phyloP scores from a whole-genome alignment of 2,113 vertebrate species.

The Serilophus lunatus region DNA sequence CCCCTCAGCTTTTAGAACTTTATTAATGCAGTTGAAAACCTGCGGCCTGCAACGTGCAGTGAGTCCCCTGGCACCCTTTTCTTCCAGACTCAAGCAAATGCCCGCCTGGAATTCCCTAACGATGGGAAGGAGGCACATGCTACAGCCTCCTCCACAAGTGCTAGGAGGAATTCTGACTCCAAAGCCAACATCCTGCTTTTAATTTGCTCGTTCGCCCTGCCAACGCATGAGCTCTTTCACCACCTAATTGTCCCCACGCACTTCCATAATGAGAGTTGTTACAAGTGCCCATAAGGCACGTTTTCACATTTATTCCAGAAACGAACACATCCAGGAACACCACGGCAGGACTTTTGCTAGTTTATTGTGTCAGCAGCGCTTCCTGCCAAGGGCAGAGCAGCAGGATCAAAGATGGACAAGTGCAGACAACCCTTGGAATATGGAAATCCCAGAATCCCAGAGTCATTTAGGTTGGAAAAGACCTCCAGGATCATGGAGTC shows the following conservation, averaged over 20 bases:
- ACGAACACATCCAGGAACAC: background rate
- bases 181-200: background rate
- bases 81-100: background rate
- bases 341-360: accelerated
- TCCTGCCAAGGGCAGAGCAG: background rate
- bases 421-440: background rate
- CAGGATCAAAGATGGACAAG: background rate
- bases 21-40: accelerated
- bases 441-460: background rate
- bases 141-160: background rate
- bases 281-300: accelerated
- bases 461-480: background rate
- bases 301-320: background rate
- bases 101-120: background rate
- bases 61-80: background rate
- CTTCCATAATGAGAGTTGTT: no score
- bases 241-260: accelerated
- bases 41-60: background rate
- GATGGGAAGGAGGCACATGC: accelerated
- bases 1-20: background rate
- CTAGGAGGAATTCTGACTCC: background rate
- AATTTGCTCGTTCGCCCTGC: background rate
- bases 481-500: background rate
- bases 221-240: accelerated
- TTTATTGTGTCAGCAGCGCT: background rate